Percentiles rank a stretch among this genome's conserved stretches.
Conservation (phyloP, 2,888 invertebrate species). For the Philonicus albiceps region DNA sequence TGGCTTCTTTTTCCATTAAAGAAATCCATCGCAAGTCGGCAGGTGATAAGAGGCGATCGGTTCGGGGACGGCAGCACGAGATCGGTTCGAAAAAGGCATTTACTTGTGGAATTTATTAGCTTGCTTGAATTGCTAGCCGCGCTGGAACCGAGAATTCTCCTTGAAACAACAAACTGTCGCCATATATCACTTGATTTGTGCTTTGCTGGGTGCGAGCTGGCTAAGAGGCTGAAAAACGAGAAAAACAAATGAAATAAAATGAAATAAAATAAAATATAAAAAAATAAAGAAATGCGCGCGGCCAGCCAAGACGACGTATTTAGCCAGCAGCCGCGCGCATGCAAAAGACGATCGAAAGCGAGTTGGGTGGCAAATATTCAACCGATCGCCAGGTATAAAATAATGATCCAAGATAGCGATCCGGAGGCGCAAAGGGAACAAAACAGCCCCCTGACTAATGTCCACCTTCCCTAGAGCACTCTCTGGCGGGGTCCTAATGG, state of each 20-base stretch:
- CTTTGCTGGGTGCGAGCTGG: constrained; percentile 20
- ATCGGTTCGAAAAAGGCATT: constrained; percentile 28
- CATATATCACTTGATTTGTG: constrained; percentile 48
- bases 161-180: constrained; percentile 48
- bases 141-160: constrained; percentile 49
- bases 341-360: not conserved
- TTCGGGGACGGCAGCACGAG: not conserved
- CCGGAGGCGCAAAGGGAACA: not conserved
- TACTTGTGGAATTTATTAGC: constrained; percentile 41
- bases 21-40: constrained; percentile 4
- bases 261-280: not conserved
- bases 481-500: constrained; percentile 16
- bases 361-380: constrained; percentile 36
- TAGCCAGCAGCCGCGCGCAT: constrained; percentile 10
- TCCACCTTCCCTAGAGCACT: constrained; percentile 3
- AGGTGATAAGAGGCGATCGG: not conserved
- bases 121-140: constrained; percentile 46
- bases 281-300: not conserved
- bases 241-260: not conserved
- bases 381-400: constrained; percentile 16
- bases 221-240: constrained; percentile 22
- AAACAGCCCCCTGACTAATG: not conserved
- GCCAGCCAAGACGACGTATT: constrained; percentile 6
- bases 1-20: constrained; percentile 5
- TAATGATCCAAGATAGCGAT: constrained; percentile 24